A percentile compares a stretch with the other conserved stretches of the same genome.
Evolutionary conservation across 2,113 vertebrate species (phyloP).

Genomic region (Psittacara wagleri): DNA sequence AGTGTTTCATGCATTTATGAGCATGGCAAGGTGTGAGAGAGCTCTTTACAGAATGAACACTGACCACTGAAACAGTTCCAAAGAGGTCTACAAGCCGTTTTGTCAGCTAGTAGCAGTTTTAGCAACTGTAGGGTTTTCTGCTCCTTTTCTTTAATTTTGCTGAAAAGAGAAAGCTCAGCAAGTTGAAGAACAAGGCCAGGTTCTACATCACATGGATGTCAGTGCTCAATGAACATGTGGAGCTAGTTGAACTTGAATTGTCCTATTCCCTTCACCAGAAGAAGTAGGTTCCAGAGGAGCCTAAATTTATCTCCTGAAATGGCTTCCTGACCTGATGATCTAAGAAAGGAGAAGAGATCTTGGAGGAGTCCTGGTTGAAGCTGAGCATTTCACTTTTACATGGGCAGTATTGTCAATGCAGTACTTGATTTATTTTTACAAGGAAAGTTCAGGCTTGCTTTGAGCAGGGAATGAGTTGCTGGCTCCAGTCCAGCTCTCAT

Average conservation of each 20-base stretch:
- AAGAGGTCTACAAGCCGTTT: neutral
- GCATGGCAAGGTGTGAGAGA: neutral
- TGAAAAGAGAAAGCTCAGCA: neutral
- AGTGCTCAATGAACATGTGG: rapidly evolving
- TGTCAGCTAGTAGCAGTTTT: neutral
- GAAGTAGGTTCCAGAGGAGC: neutral
- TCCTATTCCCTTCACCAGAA: neutral
- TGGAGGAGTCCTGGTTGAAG: neutral
- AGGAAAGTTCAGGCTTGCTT: neutral
- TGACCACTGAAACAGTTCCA: neutral
- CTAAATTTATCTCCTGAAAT: neutral
- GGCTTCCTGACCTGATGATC: neutral
- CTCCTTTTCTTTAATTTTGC: neutral
- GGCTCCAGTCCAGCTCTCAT: neutral
- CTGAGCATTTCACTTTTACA: neutral
- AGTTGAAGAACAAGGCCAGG: neutral
- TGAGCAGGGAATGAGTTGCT: neutral
- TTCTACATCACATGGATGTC: neutral
- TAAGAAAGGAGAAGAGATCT: neutral
- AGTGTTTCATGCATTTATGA: neutral
- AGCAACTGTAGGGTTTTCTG: neutral
- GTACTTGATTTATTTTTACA: neutral
- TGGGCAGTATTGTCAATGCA: neutral
- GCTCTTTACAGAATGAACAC: neutral
- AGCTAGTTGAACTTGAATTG: neutral